Evolutionary conservation across 1,140 invertebrate genomes (phyloP).

Genomic region (Dendrolimus kikuchii): DNA sequence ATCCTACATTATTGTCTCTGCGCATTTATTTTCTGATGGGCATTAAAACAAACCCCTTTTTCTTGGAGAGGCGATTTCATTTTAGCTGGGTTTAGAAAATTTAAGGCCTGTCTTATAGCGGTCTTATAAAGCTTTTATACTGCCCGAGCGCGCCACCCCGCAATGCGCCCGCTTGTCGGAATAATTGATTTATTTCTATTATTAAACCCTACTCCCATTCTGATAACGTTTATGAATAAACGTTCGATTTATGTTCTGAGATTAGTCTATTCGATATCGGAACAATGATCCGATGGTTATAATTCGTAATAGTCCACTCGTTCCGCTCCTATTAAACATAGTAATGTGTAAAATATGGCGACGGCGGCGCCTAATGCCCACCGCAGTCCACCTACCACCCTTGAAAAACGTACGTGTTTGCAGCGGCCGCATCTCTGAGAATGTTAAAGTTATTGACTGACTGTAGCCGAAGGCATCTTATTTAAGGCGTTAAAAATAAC

Average conservation of each 20-base stretch:
- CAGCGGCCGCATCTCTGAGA: no score
- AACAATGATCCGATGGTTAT: no score
- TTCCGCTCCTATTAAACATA: no score
- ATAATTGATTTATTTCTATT: slow-evolving; percentile 66
- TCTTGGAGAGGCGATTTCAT: slow-evolving; percentile 63
- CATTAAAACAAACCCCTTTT: slow-evolving; percentile 71
- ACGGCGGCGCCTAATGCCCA: no score
- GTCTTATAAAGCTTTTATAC: slow-evolving; percentile 34
- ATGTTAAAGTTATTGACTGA: no score
- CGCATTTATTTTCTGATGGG: slow-evolving; percentile 69
- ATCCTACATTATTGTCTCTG: slow-evolving; percentile 70
- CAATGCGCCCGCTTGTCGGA: slow-evolving; percentile 23
- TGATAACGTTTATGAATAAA: slow-evolving; percentile 47
- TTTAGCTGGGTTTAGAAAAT: slow-evolving; percentile 69
- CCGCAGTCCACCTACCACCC: no score
- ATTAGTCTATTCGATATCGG: slow-evolving; percentile 1
- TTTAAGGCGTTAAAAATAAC: no score
- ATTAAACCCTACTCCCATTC: slow-evolving; percentile 52
- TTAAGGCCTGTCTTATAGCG: slow-evolving; percentile 56
- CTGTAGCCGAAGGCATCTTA: no score
- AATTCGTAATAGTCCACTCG: no score
- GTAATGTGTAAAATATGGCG: no score
- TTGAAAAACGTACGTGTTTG: no score
- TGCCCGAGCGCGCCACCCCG: slow-evolving; percentile 11
- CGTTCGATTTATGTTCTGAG: slow-evolving; percentile 12